These are phyloP conservation scores for Leucoraja ocellata DNA, from an alignment of 2,797 vertebrate genomes.

Conservation along the genomic window DNA sequence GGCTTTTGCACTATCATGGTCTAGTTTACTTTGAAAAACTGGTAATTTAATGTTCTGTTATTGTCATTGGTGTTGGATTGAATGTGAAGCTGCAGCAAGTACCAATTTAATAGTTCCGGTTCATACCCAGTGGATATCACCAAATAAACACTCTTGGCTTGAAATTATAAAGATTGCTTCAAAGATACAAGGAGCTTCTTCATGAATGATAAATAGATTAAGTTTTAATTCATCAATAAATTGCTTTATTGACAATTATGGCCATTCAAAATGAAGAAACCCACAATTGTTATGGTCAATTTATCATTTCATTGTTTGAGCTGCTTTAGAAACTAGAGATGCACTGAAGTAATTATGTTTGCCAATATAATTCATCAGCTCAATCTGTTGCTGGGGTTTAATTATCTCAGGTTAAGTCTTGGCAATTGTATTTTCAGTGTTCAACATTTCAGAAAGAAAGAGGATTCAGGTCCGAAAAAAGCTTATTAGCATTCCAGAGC, in stretches of 20 bases:
- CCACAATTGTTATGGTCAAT: neutral
- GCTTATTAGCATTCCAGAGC: neutral
- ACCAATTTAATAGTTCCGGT: too few relatives aligned
- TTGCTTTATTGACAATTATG: neutral
- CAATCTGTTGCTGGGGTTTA: neutral
- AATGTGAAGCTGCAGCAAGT: too few relatives aligned
- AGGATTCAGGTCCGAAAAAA: neutral
- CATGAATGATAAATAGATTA: neutral
- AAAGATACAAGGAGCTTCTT: neutral
- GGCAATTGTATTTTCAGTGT: neutral
- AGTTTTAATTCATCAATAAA: neutral
- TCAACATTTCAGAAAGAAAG: neutral
- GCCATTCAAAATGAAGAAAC: neutral
- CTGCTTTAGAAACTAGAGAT: neutral
- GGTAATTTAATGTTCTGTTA: too few relatives aligned
- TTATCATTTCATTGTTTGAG: neutral
- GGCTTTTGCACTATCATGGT: too few relatives aligned
- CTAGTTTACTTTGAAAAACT: too few relatives aligned
- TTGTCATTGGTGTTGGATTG: too few relatives aligned
- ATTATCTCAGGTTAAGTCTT: neutral
- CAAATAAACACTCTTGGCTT: too few relatives aligned
- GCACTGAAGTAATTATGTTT: neutral
- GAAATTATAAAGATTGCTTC: neutral
- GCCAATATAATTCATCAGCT: too few relatives aligned
- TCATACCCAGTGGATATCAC: too few relatives aligned